Conservation (phyloP, 2,888 invertebrate species). For the Cephus runcator region DNA sequence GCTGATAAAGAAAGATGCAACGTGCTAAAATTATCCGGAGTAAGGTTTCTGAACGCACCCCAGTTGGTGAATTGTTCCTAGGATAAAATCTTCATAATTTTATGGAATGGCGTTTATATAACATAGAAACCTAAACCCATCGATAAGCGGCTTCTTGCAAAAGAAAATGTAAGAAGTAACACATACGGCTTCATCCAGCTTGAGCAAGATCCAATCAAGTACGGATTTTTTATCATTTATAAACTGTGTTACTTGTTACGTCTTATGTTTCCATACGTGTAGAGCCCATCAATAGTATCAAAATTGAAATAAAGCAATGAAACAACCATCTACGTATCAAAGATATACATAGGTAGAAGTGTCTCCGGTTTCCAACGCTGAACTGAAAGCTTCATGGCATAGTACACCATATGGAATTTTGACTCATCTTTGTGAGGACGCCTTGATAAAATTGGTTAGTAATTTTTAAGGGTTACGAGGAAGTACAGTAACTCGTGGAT, state of each 20-base stretch:
- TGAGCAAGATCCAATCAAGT: neutral
- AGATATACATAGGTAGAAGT: neutral
- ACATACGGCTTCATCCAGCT: neutral
- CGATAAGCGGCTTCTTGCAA: neutral
- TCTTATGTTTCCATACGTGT: neutral
- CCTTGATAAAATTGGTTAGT: neutral
- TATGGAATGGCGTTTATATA: neutral
- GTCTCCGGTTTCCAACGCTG: neutral
- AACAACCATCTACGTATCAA: neutral
- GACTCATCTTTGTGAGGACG: neutral
- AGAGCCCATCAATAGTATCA: slow-evolving; percentile 1
- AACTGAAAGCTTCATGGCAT: neutral
- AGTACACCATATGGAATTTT: neutral
- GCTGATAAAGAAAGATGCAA: too few relatives aligned
- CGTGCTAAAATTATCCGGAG: too few relatives aligned
- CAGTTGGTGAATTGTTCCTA: neutral
- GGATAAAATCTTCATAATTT: neutral
- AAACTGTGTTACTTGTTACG: slow-evolving; percentile 2
- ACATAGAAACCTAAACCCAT: neutral
- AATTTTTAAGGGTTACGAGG: neutral
- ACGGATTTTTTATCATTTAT: neutral
- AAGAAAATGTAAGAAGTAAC: neutral
- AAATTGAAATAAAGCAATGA: neutral
- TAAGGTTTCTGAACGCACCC: too few relatives aligned
- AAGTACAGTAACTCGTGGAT: neutral